Percentiles rank a stretch among this genome's conserved stretches.
Evolutionary conservation across 1,140 invertebrate species (phyloP).

Genomic region (Bombus fervidus): DNA sequence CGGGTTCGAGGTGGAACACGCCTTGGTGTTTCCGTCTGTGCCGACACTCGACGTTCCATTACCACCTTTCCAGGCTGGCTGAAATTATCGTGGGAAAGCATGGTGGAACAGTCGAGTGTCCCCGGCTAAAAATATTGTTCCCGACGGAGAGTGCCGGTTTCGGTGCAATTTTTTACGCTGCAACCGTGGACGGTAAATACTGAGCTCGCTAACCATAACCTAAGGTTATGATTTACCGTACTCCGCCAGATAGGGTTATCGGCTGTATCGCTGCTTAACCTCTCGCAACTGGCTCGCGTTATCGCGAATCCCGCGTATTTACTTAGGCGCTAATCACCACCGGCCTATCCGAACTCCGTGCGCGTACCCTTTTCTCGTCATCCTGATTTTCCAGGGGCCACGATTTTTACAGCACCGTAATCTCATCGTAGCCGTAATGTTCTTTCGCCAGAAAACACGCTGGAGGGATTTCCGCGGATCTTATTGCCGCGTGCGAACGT

Average conservation of each 20-base stretch:
- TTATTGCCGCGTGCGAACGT: neutral
- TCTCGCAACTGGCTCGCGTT: conserved; percentile 60
- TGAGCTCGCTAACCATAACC: conserved; percentile 48
- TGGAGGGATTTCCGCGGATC: neutral
- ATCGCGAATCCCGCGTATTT: conserved; percentile 74
- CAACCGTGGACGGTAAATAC: conserved; percentile 59
- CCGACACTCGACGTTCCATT: conserved; percentile 1
- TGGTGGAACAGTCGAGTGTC: neutral
- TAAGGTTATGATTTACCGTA: conserved; percentile 67
- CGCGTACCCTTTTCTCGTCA: conserved; percentile 2
- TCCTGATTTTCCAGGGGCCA: conserved; percentile 6
- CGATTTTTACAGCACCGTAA: neutral
- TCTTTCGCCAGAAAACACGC: too few relatives aligned
- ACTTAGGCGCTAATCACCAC: conserved; percentile 73
- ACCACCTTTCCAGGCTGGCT: neutral
- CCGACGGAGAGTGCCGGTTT: neutral
- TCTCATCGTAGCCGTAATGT: neutral
- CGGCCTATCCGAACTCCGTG: conserved; percentile 57
- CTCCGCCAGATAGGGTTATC: conserved; percentile 70
- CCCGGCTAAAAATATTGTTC: conserved; percentile 6
- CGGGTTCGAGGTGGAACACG: neutral
- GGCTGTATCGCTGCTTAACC: conserved; percentile 65
- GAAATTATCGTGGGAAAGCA: conserved; percentile 41
- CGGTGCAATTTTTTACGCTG: conserved; percentile 48
- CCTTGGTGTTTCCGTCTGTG: neutral